phyloP scores from a whole-genome alignment of 2,888 invertebrate species.

The Andrena chrysosceles region DNA sequence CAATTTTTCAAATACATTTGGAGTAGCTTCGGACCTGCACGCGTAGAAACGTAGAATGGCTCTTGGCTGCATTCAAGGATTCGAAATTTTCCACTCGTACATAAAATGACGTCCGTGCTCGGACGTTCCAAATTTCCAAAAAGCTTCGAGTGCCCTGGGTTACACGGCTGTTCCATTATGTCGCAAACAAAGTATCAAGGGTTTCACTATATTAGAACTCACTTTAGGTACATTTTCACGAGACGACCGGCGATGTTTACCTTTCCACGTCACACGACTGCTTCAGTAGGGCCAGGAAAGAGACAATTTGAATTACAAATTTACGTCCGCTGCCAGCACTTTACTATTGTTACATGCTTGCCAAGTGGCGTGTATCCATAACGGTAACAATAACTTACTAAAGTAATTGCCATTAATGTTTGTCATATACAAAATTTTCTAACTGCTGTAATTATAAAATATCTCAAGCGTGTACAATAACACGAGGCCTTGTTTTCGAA shows the following conservation, averaged over 20 bases:
- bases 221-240: slow-evolving; percentile 40
- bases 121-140: slow-evolving; percentile 39
- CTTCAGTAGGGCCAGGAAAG: slow-evolving; percentile 29
- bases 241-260: slow-evolving; percentile 38
- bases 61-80: slow-evolving; percentile 28
- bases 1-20: background rate
- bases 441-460: too few species aligned
- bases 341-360: slow-evolving; percentile 18
- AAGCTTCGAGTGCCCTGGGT: slow-evolving; percentile 24
- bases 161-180: slow-evolving; percentile 50
- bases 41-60: background rate
- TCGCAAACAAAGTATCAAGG: slow-evolving; percentile 52
- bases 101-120: slow-evolving; percentile 39
- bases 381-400: slow-evolving; percentile 33
- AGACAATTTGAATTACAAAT: slow-evolving; percentile 60
- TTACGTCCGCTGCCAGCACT: slow-evolving; percentile 38
- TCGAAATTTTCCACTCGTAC: slow-evolving; percentile 32
- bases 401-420: slow-evolving; percentile 6
- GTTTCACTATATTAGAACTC: slow-evolving; percentile 51
- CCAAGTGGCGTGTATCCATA: slow-evolving; percentile 31
- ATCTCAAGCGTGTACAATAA: background rate
- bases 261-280: slow-evolving; percentile 45
- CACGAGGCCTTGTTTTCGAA: background rate
- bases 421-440: background rate
- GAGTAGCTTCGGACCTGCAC: background rate